Evolutionary conservation across 2,888 invertebrate species (phyloP).

Genomic region (Serripes groenlandicus): DNA sequence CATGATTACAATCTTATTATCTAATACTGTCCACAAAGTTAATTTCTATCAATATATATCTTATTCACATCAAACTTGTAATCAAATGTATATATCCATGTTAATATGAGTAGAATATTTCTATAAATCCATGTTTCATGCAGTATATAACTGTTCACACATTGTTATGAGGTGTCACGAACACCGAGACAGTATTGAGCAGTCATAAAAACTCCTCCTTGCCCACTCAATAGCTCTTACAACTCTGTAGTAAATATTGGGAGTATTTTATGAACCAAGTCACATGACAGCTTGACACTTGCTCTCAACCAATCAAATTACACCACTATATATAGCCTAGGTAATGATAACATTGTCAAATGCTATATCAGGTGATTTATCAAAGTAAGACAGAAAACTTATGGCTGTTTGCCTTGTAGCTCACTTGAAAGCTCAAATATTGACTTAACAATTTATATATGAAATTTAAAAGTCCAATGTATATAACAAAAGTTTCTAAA

Average conservation of each 20-base stretch:
- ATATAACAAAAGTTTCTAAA: not conserved
- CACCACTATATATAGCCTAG: slow-evolving; percentile 30
- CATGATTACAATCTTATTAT: slow-evolving; percentile 23
- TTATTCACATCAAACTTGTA: not conserved
- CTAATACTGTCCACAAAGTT: not conserved
- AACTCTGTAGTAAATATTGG: slow-evolving; percentile 14
- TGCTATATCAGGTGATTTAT: not conserved
- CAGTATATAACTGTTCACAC: too few species aligned
- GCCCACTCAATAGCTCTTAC: not conserved
- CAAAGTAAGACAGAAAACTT: not conserved
- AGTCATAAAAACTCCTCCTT: not conserved
- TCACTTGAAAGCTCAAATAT: slow-evolving; percentile 19
- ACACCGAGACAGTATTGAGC: too few species aligned
- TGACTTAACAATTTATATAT: slow-evolving; percentile 20
- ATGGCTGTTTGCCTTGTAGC: not conserved
- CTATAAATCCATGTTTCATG: not conserved
- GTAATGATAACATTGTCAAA: slow-evolving; percentile 37
- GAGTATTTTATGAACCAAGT: slow-evolving; percentile 25
- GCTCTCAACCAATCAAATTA: slow-evolving; percentile 55
- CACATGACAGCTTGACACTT: slow-evolving; percentile 59
- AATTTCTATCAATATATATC: not conserved
- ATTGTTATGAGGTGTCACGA: too few species aligned
- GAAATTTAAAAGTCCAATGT: not conserved
- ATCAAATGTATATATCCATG: not conserved
- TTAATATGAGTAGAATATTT: not conserved